These are phyloP conservation scores for Propithecus deckenii DNA, from an alignment of 2,797 vertebrate genomes.

Conservation along the genomic window DNA sequence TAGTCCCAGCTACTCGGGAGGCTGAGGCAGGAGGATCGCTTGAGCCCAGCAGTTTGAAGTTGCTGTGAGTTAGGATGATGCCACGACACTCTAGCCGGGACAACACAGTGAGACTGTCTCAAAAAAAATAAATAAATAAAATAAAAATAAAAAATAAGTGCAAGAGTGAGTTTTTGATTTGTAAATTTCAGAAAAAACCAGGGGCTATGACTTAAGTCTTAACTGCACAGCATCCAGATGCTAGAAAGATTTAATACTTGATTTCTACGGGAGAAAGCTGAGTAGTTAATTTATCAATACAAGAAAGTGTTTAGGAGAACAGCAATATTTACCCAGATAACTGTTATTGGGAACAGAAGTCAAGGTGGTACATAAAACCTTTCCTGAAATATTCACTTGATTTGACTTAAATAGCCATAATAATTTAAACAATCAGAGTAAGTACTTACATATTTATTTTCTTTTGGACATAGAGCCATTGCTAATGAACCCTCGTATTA, in stretches of 20 bases:
- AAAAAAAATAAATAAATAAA: no score
- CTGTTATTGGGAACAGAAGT: not conserved
- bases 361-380: not conserved
- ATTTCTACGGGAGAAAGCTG: not conserved
- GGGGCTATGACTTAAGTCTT: not conserved
- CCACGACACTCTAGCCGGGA: no score
- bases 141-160: not conserved
- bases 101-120: no score
- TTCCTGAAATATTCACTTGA: not conserved
- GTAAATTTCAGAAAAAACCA: not conserved
- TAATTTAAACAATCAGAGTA: constrained; percentile 35
- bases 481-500: not conserved
- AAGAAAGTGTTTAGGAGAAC: not conserved
- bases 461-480: not conserved
- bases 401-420: not conserved
- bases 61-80: no score
- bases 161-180: not conserved
- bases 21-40: no score
- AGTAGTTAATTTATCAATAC: not conserved
- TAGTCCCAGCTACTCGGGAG: no score
- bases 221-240: not conserved
- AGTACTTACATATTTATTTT: constrained; percentile 42
- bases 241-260: not conserved
- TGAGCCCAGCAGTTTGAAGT: no score
- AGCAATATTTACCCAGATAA: not conserved